Conservation (phyloP, 2,888 invertebrate genomes). For the Gandaritis pyraliata region DNA sequence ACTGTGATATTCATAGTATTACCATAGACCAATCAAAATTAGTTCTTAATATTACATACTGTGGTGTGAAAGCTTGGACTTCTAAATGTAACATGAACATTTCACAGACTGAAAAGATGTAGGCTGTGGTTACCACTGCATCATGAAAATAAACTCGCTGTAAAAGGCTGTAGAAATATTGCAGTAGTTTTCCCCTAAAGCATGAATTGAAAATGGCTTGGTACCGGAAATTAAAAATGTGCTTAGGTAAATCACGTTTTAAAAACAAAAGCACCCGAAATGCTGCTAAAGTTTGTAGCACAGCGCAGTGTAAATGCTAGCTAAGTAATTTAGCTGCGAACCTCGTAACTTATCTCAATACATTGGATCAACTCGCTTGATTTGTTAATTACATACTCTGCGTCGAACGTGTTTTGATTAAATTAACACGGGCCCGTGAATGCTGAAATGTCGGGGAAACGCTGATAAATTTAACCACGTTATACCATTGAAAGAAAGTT, state of each 20-base stretch:
- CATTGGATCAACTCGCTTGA: conserved; percentile 48
- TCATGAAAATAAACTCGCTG: conserved; percentile 1
- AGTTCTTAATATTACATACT: too few relatives aligned
- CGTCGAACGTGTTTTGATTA: conserved; percentile 48
- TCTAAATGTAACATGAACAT: too few relatives aligned
- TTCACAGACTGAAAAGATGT: background rate
- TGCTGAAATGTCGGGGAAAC: conserved; percentile 19
- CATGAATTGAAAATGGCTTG: background rate
- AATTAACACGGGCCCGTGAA: conserved; percentile 38
- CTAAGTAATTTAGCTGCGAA: background rate
- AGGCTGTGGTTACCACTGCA: background rate
- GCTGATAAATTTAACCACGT: background rate
- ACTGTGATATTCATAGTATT: too few relatives aligned
- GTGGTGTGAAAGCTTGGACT: too few relatives aligned
- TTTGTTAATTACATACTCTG: conserved; percentile 51
- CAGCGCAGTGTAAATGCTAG: too few relatives aligned
- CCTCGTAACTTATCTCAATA: conserved; percentile 29
- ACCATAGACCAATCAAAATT: too few relatives aligned
- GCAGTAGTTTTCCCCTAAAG: background rate
- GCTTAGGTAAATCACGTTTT: background rate
- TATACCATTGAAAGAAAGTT: background rate
- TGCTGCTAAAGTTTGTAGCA: too few relatives aligned
- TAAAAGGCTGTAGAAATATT: background rate
- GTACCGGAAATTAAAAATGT: background rate
- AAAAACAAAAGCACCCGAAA: background rate